Evolutionary conservation across 2,113 vertebrate species (phyloP).

Genomic region (Muntiacus reevesi): DNA sequence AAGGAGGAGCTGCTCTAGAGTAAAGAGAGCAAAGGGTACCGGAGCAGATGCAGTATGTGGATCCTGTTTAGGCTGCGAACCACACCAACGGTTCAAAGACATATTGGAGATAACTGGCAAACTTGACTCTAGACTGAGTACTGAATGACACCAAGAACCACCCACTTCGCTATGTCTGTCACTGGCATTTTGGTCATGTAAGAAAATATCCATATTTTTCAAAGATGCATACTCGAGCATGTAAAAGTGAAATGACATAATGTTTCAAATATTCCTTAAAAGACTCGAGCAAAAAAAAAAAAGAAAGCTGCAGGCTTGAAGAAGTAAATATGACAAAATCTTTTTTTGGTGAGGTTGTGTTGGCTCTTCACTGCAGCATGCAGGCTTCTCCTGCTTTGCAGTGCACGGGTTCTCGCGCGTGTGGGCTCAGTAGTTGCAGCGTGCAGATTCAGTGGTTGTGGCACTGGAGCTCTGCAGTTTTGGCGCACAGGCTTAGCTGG

Average conservation of each 20-base stretch:
- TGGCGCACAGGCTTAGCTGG: not conserved
- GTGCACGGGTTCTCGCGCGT: accelerated
- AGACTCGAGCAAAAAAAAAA: not conserved
- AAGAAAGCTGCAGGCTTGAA: not conserved
- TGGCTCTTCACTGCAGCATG: not conserved
- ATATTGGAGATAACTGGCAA: not conserved
- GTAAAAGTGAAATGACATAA: not conserved
- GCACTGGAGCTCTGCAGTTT: not conserved
- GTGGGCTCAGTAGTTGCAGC: not conserved
- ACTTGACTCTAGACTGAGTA: not conserved
- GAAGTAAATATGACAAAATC: not conserved
- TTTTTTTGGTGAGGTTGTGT: not conserved
- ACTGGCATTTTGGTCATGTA: not conserved
- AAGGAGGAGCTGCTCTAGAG: not conserved
- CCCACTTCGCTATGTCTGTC: not conserved
- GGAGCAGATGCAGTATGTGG: accelerated
- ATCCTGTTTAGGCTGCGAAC: not conserved
- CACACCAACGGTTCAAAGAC: not conserved
- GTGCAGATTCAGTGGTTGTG: not conserved
- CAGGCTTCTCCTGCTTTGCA: not conserved
- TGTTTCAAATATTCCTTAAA: not conserved
- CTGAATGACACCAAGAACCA: not conserved
- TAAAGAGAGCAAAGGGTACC: not conserved
- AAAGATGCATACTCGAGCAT: not conserved
- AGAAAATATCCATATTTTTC: not conserved